Base-by-base conservation (phyloP, 2,797 vertebrate genomes). In the Etheostoma perlongum region DNA sequence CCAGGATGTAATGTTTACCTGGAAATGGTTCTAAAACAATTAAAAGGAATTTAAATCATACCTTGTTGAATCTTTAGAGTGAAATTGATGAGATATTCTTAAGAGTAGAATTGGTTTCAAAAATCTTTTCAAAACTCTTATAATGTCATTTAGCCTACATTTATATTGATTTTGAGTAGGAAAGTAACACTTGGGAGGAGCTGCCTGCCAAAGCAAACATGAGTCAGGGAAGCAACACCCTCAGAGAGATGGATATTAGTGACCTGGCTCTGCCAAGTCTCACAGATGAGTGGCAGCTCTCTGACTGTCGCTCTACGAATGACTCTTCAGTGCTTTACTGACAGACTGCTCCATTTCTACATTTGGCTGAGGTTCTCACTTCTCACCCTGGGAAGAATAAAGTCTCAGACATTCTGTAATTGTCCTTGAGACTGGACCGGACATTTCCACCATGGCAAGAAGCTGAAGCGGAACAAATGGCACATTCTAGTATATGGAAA, bases 401-500 rank as follows among this genome's bases (percentile, higher is more conserved):
- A 93, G 87, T 91, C 85, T 92, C 91, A 94, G 94, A 93, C 93
- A 76, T 94, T 93, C 85, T 92, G 92, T 94, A 93, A 94, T 93
- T 93, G 91, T 94, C 92, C 92, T 92, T 89, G 90, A 91, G 90
- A 85, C 88, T 82, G 85, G 87, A 88, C 84, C 85, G 88, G 90
- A 92, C 92, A 87, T 91, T 94, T 95, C 94, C 93, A 94, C 87
- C 80, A 83, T 88, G 92, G 93, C 92, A 90, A 91, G 82, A 88
- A 87, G 87, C 83, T 89, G 88, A 83, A 90, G 92, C 89, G 92
- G 93, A 94, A 93, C 91, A 90, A 93, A 92, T 84, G 89, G 90
- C 91, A 93, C 92, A 93, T 91, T 90, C 85, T 92, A 73, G 85
- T 90, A 82, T 86, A 91, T 93, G 93, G 93, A 94, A 93, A 94